These are phyloP conservation scores for Corythaeola cristata DNA, from an alignment of 2,113 vertebrate species.

Conservation along the genomic window DNA sequence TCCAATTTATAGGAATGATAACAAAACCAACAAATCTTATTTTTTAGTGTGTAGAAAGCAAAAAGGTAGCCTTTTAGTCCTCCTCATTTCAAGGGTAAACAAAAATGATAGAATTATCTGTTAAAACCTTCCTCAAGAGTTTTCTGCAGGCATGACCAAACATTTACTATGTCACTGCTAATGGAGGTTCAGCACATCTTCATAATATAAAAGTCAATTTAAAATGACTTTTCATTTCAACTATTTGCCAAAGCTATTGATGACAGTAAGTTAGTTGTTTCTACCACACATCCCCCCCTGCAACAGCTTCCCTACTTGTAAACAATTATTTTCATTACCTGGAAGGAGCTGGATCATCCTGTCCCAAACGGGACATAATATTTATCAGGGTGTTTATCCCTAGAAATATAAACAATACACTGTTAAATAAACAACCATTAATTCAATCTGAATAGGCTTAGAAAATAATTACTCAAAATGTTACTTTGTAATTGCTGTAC, in stretches of 20 bases:
- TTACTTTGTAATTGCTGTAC: neutral
- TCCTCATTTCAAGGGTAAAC: neutral
- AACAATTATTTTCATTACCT: conserved; percentile 78
- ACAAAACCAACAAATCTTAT: neutral
- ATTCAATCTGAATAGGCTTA: neutral
- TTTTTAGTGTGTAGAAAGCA: neutral
- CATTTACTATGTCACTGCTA: conserved; percentile 5
- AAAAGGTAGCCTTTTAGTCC: neutral
- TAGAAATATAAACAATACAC: conserved; percentile 67
- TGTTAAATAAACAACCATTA: conserved; percentile 15
- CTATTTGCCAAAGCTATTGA: conserved; percentile 1
- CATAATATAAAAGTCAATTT: neutral
- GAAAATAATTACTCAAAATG: conserved; percentile 6
- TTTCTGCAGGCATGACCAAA: neutral
- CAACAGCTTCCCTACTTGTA: neutral
- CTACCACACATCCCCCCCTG: neutral
- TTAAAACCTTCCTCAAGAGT: neutral
- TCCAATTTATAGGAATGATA: conserved; percentile 14
- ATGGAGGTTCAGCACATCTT: neutral
- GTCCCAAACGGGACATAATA: conserved; percentile 99
- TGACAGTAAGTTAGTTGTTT: neutral
- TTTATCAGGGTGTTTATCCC: conserved; percentile 99
- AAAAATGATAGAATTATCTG: neutral
- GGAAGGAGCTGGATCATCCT: conserved; percentile 97
- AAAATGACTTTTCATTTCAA: conserved; percentile 22